Conservation (phyloP, 2,797 vertebrate genomes). For the Poliocrania exsul region DNA sequence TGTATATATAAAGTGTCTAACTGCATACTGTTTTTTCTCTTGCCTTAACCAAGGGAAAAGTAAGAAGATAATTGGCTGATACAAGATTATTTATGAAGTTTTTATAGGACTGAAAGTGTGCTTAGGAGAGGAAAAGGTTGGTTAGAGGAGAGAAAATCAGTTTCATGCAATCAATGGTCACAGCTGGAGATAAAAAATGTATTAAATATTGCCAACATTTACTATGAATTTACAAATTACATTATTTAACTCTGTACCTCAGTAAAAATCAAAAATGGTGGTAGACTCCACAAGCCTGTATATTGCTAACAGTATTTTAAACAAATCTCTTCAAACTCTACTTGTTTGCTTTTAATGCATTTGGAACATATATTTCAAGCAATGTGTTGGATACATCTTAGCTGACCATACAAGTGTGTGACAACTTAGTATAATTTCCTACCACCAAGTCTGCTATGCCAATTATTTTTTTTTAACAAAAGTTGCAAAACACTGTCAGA, state of each 20-base stretch:
- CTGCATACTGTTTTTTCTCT: not conserved
- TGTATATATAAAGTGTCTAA: not conserved
- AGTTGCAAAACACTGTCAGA: not conserved
- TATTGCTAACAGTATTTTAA: not conserved
- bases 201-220: not conserved
- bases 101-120: not conserved
- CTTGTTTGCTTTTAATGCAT: not conserved
- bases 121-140: constrained; percentile 18
- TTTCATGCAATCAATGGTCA: not conserved
- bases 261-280: not conserved
- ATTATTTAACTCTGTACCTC: not conserved
- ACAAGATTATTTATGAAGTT: constrained; percentile 1
- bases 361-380: not conserved
- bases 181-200: not conserved
- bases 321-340: not conserved
- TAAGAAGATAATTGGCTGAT: not conserved
- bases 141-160: not conserved
- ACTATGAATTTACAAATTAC: not conserved
- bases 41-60: not conserved
- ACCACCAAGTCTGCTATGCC: not conserved
- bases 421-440: not conserved
- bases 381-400: not conserved
- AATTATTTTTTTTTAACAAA: not conserved
- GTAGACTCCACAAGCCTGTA: not conserved
- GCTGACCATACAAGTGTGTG: not conserved